A percentile compares a stretch with the other conserved stretches of the same genome.
Conservation (phyloP, 2,113 vertebrate genomes). For the Sturnus vulgaris region DNA sequence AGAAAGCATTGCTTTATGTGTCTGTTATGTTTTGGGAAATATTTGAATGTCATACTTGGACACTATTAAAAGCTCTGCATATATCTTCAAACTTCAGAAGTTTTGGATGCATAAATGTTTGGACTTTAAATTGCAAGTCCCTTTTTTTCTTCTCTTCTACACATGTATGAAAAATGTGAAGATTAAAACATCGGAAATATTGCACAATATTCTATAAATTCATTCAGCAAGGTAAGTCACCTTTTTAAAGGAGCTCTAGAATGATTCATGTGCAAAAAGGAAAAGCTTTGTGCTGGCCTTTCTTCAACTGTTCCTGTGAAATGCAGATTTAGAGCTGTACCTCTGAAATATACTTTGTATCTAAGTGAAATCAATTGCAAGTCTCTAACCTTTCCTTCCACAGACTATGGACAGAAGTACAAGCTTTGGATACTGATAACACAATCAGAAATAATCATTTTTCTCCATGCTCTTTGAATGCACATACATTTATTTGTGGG, state of each 20-base stretch:
- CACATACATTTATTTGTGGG: background rate
- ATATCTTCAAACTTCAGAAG: background rate
- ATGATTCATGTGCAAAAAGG: background rate
- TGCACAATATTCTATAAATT: background rate
- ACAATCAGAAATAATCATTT: background rate
- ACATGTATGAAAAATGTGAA: background rate
- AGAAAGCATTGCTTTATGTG: background rate
- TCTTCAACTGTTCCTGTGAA: background rate
- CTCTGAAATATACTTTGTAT: background rate
- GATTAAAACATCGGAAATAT: conserved; percentile 17
- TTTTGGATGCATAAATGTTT: background rate
- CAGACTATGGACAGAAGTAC: background rate
- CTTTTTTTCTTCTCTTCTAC: background rate
- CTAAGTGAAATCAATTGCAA: conserved; percentile 3
- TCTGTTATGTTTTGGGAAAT: background rate
- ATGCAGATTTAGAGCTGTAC: background rate
- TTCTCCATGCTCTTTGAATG: background rate
- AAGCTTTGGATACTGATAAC: background rate
- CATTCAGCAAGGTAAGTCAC: background rate
- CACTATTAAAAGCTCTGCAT: background rate
- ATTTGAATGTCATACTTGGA: background rate
- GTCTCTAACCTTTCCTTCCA: background rate
- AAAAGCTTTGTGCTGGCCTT: conserved; percentile 8
- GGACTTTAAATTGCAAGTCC: background rate
- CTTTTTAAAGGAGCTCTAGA: background rate